Evolutionary conservation across 2,888 invertebrate species (phyloP), one percentile per base, ranked within the genome.

Genomic region (Tinea pellionella): DNA sequence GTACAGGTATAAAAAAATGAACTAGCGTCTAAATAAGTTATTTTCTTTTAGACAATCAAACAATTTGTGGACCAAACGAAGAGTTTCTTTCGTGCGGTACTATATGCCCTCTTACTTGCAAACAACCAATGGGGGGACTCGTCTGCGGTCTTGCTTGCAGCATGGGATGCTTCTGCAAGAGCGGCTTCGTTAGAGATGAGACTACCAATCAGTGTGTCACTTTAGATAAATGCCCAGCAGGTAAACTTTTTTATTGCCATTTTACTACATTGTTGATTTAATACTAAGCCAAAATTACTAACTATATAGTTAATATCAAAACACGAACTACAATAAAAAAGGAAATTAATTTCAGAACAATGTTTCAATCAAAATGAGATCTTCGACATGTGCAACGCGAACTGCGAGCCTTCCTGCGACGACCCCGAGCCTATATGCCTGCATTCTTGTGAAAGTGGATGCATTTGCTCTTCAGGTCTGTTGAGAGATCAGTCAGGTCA

Each of bases 91-190:
- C 77, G 0, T 87, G 86, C 41, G 84, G 83, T 0, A 68, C 78
- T 0, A 77, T 77, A 0, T 87, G 86, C 43, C 77, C 80, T 0
- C 65, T 76, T 0, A 82, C 83, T 1, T 87, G 86, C 62, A 61
- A 69, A 0, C 72, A 75, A n/a, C 82, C 83, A 0, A 76, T 76
- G 2, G 24, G 16, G 18, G 74, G 79, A 0, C 64, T 68, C 0
- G 53, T 64, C n/a, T 84, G 84, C 29, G 77, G 74, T 0, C 66
- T 80, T 0, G 72, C 74, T 1, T 86, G 86, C 69, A 78, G 78
- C 59, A 75, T 77, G 71, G 87, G 87, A 0, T 87, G 87, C 67
- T 82, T 84, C 72, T 87, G 87, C 67, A 80, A 78, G 61, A 65
- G 75, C 7, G 82, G 81, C 0, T 82, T 67, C 61, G 77, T 85